Evolutionary conservation across 2,888 invertebrate genomes (phyloP).

Genomic region (Venustoraphidia nigricollis): DNA sequence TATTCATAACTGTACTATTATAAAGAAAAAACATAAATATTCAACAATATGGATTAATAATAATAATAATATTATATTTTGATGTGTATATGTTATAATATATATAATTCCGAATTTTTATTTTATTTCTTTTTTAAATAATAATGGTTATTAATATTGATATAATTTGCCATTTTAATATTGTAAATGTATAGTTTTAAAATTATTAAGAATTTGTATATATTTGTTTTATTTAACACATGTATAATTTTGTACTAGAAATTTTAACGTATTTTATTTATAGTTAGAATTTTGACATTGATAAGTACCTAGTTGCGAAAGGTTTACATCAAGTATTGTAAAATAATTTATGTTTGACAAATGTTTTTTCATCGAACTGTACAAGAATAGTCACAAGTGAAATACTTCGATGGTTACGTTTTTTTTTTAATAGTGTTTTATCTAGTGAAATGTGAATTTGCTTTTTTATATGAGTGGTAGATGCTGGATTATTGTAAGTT

Average conservation of each 20-base stretch:
- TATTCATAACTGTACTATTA: neutral
- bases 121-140: neutral
- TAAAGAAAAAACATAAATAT: neutral
- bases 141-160: neutral
- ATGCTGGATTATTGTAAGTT: too few species aligned
- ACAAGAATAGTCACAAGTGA: too few species aligned
- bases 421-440: too few species aligned
- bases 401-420: too few species aligned
- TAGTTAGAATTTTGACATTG: neutral
- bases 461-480: too few species aligned
- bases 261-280: conserved; percentile 1
- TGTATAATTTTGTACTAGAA: neutral
- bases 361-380: too few species aligned
- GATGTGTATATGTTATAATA: conserved; percentile 2
- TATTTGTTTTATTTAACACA: neutral
- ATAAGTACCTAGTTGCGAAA: too few species aligned
- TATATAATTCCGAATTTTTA: neutral
- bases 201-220: neutral
- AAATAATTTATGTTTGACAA: too few species aligned
- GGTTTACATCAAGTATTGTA: too few species aligned
- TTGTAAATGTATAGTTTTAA: neutral
- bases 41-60: neutral
- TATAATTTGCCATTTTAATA: neutral
- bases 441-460: too few species aligned
- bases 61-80: conserved; percentile 1